Evolutionary conservation across 2,888 invertebrate genomes (phyloP).

Genomic region (Copidosoma aretas): DNA sequence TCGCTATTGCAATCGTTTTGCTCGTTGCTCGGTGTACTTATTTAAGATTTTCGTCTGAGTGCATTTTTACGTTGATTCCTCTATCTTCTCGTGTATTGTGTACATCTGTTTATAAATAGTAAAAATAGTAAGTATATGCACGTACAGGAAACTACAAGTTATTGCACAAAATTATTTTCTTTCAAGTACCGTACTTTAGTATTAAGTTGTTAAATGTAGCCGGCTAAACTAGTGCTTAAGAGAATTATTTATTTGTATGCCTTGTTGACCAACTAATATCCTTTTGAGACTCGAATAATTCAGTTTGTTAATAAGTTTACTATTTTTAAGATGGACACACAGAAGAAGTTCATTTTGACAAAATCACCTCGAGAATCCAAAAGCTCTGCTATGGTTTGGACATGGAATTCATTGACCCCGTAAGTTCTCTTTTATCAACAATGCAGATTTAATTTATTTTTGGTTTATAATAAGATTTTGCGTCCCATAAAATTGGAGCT

Average conservation of each 20-base stretch:
- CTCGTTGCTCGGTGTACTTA: background rate
- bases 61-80: background rate
- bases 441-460: conserved; percentile 3
- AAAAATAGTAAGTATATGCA: too few species aligned
- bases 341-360: conserved; percentile 95
- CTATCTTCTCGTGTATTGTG: background rate
- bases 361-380: conserved; percentile 94
- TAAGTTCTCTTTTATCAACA: conserved; percentile 64
- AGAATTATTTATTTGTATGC: background rate
- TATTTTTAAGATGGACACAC: conserved; percentile 76
- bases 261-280: background rate
- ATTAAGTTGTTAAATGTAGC: too few species aligned
- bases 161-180: too few species aligned
- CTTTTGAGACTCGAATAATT: background rate
- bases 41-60: background rate
- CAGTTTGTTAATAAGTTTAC: background rate
- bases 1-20: background rate
- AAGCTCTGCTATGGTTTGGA: conserved; percentile 96
- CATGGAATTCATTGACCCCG: conserved; percentile 95
- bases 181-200: too few species aligned
- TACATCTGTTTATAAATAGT: too few species aligned
- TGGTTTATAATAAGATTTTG: too few species aligned
- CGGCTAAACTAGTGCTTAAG: too few species aligned
- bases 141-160: too few species aligned
- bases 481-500: too few species aligned